These are phyloP conservation scores for Anguilla japonica DNA, from an alignment of 2,113 vertebrate genomes.

Conservation along the genomic window DNA sequence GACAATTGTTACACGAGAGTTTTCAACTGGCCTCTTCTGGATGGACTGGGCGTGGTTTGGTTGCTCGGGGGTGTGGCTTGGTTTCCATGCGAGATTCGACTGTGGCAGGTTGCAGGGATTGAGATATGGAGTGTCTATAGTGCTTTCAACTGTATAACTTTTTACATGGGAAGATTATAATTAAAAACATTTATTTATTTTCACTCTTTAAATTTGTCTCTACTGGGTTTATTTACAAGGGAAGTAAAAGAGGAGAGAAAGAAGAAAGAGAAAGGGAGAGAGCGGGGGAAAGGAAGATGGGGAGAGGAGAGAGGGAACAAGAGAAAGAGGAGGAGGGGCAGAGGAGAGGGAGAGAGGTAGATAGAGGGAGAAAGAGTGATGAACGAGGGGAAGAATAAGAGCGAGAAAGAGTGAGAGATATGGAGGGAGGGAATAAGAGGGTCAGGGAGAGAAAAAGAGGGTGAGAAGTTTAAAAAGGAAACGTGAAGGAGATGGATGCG, in stretches of 20 bases:
- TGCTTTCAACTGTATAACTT: not conserved
- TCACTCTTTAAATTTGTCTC: not conserved
- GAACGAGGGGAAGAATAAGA: too few species aligned
- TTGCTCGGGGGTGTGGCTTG: not conserved
- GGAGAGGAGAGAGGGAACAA: not conserved
- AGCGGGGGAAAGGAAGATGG: not conserved
- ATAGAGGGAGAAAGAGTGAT: not conserved
- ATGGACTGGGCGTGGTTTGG: not conserved
- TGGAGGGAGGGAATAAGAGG: not conserved
- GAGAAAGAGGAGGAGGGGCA: not conserved
- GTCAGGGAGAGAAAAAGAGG: not conserved
- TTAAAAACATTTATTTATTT: slow-evolving; percentile 18
- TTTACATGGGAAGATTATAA: not conserved
- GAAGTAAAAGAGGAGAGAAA: not conserved
- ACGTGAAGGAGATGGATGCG: not conserved
- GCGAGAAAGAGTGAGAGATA: not conserved
- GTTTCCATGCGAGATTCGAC: not conserved
- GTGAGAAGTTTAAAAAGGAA: too few species aligned
- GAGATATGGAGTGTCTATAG: not conserved
- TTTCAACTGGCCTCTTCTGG: not conserved
- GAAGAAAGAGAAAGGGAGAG: not conserved
- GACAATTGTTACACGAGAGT: not conserved
- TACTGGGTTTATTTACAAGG: slow-evolving; percentile 30
- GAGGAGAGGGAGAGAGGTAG: slow-evolving; percentile 1
- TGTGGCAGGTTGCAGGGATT: not conserved